These are phyloP conservation scores for Caerostris darwini DNA, from an alignment of 1,140 invertebrate genomes.

Conservation along the genomic window DNA sequence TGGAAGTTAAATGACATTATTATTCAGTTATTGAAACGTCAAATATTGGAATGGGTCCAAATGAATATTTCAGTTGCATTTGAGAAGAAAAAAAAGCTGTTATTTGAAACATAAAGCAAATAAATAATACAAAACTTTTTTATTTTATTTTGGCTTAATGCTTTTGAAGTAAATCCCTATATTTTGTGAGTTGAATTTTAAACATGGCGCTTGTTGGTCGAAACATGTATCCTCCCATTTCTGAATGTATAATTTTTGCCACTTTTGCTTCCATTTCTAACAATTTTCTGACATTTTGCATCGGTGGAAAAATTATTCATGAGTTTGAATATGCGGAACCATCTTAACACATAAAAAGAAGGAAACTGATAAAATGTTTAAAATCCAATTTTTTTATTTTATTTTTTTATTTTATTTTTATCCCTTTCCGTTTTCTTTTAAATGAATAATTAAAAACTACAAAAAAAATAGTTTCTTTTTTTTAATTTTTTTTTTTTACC, in stretches of 20 bases:
- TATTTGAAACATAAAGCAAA: too few relatives aligned
- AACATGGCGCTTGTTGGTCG: not conserved
- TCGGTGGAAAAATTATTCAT: conserved; percentile 62
- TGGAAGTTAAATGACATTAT: too few relatives aligned
- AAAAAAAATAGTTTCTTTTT: conserved; percentile 39
- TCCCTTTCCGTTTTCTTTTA: conserved; percentile 54
- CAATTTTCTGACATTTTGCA: conserved; percentile 48
- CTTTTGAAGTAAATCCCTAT: not conserved
- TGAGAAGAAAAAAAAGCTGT: too few relatives aligned
- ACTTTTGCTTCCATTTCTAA: not conserved
- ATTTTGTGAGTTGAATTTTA: conserved; percentile 28
- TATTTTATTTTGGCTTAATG: not conserved
- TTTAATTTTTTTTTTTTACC: not conserved
- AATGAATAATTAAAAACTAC: conserved; percentile 72
- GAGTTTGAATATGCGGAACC: conserved; percentile 62
- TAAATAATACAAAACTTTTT: not conserved
- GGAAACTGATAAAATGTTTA: conserved; percentile 76
- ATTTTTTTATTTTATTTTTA: conserved; percentile 16
- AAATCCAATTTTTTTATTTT: conserved; percentile 70
- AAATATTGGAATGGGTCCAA: too few relatives aligned
- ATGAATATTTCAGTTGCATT: too few relatives aligned
- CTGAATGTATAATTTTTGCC: conserved; percentile 5
- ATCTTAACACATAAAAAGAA: conserved; percentile 57
- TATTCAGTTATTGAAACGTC: too few relatives aligned
- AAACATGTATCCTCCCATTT: not conserved